Evolutionary conservation across 92 coral and sea anemone species (phyloP).

Genomic region (Umimayanthus kanabou): DNA sequence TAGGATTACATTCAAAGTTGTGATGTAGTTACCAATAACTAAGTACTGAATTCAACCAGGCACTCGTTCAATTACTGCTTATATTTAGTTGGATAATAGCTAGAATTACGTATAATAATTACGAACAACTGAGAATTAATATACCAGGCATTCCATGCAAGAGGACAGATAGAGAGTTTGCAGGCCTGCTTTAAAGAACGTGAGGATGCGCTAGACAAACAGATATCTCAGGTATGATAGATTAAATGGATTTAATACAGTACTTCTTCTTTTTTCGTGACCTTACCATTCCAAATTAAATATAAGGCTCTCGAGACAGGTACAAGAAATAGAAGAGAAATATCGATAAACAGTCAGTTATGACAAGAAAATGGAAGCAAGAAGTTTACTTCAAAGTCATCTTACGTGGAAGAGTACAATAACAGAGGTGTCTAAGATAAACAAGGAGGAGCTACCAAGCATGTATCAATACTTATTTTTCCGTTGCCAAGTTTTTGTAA

Average conservation of each 20-base stretch:
- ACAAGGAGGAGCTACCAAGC: too few relatives aligned
- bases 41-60: too few relatives aligned
- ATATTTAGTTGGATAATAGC: background rate
- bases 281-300: background rate
- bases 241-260: background rate
- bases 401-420: too few relatives aligned
- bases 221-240: slow-evolving; percentile 52
- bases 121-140: slow-evolving; percentile 1
- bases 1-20: background rate
- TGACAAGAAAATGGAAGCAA: too few relatives aligned
- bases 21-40: background rate
- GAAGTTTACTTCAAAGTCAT: too few relatives aligned
- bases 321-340: too few relatives aligned
- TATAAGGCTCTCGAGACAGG: background rate
- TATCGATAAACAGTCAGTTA: too few relatives aligned
- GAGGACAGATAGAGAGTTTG: slow-evolving; percentile 59
- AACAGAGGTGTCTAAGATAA: too few relatives aligned
- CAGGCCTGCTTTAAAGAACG: slow-evolving; percentile 54
- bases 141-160: slow-evolving; percentile 25
- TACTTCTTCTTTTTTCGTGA: background rate
- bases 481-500: too few relatives aligned
- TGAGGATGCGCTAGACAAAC: slow-evolving; percentile 44
- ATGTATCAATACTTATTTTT: too few relatives aligned
- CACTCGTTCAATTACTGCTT: background rate
- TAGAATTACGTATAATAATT: background rate